These are phyloP conservation scores for Diadumene lineata DNA, from an alignment of 92 coral and sea anemone species.

Conservation along the genomic window DNA sequence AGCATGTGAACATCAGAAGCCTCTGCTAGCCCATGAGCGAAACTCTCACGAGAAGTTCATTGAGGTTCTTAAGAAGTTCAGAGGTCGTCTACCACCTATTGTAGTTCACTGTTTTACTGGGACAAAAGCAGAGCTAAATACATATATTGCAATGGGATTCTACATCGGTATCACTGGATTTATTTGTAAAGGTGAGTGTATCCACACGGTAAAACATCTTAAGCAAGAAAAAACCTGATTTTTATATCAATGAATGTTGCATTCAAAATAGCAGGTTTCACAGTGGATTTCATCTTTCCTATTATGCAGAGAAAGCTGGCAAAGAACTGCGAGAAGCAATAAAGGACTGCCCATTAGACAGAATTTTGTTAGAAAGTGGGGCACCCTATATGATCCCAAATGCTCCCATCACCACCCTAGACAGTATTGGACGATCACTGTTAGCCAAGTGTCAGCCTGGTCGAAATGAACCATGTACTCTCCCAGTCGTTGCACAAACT, in stretches of 20 bases:
- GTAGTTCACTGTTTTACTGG: conserved; percentile 98
- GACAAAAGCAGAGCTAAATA: conserved; percentile 82
- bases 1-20: conserved; percentile 91
- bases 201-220: background rate
- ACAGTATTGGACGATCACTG: conserved; percentile 73
- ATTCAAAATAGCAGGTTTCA: too few relatives aligned
- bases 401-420: conserved; percentile 83
- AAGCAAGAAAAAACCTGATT: too few relatives aligned
- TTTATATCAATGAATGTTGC: too few relatives aligned
- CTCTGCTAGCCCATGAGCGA: conserved; percentile 93
- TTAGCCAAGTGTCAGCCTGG: conserved; percentile 86
- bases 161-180: conserved; percentile 95
- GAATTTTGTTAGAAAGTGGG: conserved; percentile 87
- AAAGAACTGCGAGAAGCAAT: conserved; percentile 88
- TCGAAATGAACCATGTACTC: conserved; percentile 99
- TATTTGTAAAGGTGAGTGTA: conserved; percentile 84
- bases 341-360: conserved; percentile 92
- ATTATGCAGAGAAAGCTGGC: conserved; percentile 67
- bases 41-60: conserved; percentile 85
- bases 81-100: conserved; percentile 86
- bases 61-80: conserved; percentile 83
- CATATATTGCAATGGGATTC: conserved; percentile 94
- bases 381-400: conserved; percentile 99
- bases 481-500: conserved; percentile 82
- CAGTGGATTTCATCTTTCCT: conserved; percentile 4